Conservation (phyloP, 2,888 invertebrate genomes). For the Lasioglossum calceatum region DNA sequence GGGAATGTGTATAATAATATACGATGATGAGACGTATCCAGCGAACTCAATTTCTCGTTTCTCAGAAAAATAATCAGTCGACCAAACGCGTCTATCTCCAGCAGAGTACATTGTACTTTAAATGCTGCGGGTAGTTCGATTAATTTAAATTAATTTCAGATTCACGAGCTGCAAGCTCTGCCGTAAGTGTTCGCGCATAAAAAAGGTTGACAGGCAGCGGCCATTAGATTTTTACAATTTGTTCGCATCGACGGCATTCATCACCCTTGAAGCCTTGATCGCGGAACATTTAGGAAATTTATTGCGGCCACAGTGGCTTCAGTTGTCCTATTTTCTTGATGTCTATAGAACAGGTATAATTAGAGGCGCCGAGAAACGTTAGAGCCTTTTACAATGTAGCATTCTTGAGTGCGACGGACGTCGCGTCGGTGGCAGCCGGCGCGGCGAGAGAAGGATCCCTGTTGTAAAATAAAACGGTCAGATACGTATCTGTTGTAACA, state of each 20-base stretch:
- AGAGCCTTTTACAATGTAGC: not conserved
- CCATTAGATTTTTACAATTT: slow-evolving; percentile 1
- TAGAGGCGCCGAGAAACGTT: not conserved
- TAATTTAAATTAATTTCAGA: not conserved
- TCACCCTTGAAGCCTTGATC: not conserved
- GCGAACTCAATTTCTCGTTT: no score
- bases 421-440: not conserved
- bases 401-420: not conserved
- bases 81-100: not conserved
- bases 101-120: not conserved
- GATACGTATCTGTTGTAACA: slow-evolving; percentile 44
- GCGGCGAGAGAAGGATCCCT: not conserved
- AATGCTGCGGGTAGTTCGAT: not conserved
- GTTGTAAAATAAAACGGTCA: slow-evolving; percentile 20
- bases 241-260: not conserved
- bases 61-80: not conserved
- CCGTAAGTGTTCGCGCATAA: not conserved
- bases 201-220: not conserved
- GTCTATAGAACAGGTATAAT: not conserved
- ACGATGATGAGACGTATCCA: no score
- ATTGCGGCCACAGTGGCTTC: not conserved
- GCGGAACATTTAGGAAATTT: not conserved
- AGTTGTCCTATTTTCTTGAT: not conserved
- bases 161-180: not conserved
- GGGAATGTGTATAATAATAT: no score